Base-by-base conservation (phyloP, 2,888 invertebrate species). In the Brachypalpus laphriformis region DNA sequence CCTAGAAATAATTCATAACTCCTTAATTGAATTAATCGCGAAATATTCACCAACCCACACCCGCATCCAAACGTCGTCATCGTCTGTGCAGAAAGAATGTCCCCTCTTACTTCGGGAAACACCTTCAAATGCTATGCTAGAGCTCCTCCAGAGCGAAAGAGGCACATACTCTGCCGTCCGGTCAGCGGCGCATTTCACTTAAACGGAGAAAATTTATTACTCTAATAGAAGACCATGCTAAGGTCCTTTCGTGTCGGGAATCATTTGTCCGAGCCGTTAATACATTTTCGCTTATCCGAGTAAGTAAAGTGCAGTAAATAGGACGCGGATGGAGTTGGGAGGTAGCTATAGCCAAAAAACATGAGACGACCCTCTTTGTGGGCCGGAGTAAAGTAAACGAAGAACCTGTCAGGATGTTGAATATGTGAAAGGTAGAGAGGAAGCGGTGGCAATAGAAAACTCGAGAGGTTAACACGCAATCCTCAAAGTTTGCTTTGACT, bases 241-340 rank as follows among this genome's bases (percentile, higher is more conserved):
- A 80, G 78, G 82, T 80, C 86, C 80, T 86, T 88, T 87, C 87
- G 87, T 88, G 87, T 87, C 87, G 86, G 82, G 86, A 87, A 87
- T 87, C 87, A 87, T 88, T 88, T 88, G 87, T 87, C 87, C 83
- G 80, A 78, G 85, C 85, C 80, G 87, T 88, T 87, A 88, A 88
- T 88, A 87, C 86, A 70, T 81, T 85, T 83, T 82, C 87, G 71
- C 82, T 77, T 76, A 80, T 82, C 82, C 82, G 66, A 86, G 71
- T 71, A 56, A 74, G 63, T 81, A 56, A 70, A 72, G 75, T 82
- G 87, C 68, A 70, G 76, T 45, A 42, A 47, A 16, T 61, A 57
- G 54, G 7, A 34, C 56, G 5, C 6, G 25, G 20, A 11, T 28
- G 45, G 25, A 5, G 25, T 25, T 28, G 56, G 25, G 16, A 61